These are phyloP conservation scores for Stegostoma tigrinum DNA, from an alignment of 2,113 vertebrate genomes.

Conservation along the genomic window DNA sequence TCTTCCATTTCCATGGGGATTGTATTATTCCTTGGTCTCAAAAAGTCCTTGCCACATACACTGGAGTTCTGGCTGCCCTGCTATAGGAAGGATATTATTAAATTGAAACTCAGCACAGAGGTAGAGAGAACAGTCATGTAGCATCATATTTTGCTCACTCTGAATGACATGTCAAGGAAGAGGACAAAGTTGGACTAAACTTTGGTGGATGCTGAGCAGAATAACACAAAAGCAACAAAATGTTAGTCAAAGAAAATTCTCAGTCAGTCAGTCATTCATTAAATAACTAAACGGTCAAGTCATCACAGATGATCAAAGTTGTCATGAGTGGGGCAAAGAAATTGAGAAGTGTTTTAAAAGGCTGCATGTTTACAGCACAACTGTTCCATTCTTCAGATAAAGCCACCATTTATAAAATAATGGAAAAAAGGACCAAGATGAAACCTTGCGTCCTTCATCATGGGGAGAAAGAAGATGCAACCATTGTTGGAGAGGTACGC, in stretches of 20 bases:
- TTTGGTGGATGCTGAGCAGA: neutral
- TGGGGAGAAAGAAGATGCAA: neutral
- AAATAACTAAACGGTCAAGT: neutral
- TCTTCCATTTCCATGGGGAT: neutral
- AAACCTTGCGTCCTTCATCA: neutral
- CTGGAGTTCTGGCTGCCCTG: no score
- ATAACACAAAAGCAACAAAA: neutral
- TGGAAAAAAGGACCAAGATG: neutral
- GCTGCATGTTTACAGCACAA: no score
- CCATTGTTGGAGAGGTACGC: neutral
- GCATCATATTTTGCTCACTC: neutral
- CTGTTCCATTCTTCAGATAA: no score
- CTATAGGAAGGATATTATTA: no score
- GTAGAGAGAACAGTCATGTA: neutral
- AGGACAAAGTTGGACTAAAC: neutral
- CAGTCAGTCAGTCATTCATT: no score
- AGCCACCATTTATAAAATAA: neutral
- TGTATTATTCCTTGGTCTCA: neutral
- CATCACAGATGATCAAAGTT: neutral
- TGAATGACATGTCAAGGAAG: neutral
- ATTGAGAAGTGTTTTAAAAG: no score
- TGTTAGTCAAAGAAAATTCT: neutral
- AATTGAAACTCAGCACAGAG: neutral
- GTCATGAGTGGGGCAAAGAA: no score
- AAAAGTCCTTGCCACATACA: neutral